A percentile compares a stretch with the other conserved stretches of the same genome.
phyloP scores from a whole-genome alignment of 1,140 invertebrate species.

The Drosophila yakuba region DNA sequence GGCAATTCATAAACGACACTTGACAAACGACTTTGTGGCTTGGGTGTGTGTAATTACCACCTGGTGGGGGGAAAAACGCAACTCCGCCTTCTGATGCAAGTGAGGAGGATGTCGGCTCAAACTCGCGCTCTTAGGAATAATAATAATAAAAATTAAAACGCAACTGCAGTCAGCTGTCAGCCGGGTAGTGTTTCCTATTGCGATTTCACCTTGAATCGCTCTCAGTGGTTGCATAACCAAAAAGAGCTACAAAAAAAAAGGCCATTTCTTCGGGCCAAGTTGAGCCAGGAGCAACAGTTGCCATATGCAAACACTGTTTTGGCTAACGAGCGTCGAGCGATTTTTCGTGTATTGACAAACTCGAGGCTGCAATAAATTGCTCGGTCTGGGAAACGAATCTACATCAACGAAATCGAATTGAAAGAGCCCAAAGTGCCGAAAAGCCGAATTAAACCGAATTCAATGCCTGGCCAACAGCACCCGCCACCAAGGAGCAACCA shows the following conservation, averaged over 20 bases:
- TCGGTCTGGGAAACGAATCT: constrained; percentile 49
- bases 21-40: constrained; percentile 5
- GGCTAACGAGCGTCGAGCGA: constrained; percentile 62
- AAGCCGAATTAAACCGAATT: constrained; percentile 14
- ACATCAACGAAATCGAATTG: constrained; percentile 28
- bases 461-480: constrained; percentile 28
- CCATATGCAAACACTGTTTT: constrained; percentile 61
- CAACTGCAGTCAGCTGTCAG: constrained; percentile 52
- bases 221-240: constrained; percentile 49
- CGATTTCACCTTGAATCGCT: constrained; percentile 74
- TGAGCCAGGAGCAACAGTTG: constrained; percentile 20
- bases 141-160: constrained; percentile 50
- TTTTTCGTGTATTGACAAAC: constrained; percentile 63
- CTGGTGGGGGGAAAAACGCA: constrained; percentile 19
- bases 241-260: not conserved
- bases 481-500: constrained; percentile 28
- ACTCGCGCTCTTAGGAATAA: constrained; percentile 32
- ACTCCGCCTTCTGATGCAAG: constrained; percentile 16
- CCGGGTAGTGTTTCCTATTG: constrained; percentile 36
- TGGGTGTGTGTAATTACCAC: constrained; percentile 23
- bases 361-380: constrained; percentile 58
- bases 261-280: constrained; percentile 25
- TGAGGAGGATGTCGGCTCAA: constrained; percentile 6
- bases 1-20: constrained; percentile 6
- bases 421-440: constrained; percentile 23